phyloP scores from a whole-genome alignment of 2,888 invertebrate genomes.

The Scaptodrosophila latifasciaeformis region DNA sequence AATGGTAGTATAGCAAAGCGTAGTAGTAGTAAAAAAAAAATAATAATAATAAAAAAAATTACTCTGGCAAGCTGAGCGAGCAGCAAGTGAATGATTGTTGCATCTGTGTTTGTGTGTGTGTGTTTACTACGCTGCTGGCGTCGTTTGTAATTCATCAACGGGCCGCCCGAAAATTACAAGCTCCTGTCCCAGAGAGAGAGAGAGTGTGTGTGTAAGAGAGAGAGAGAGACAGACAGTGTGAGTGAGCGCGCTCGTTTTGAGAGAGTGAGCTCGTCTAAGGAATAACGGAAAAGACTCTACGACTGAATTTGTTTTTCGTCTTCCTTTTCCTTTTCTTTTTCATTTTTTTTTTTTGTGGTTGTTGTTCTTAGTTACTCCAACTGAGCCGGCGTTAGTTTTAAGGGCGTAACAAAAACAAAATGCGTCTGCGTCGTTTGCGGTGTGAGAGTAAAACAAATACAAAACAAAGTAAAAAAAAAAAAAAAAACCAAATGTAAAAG shows the following conservation, averaged over 20 bases:
- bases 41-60: too few relatives aligned
- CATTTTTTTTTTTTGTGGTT: too few relatives aligned
- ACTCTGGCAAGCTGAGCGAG: not conserved
- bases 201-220: constrained; percentile 6
- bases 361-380: not conserved
- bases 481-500: constrained; percentile 13
- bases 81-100: not conserved
- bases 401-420: constrained; percentile 38
- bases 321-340: not conserved
- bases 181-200: not conserved
- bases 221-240: constrained; percentile 4
- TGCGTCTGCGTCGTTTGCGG: constrained; percentile 56
- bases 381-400: too few relatives aligned
- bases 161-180: not conserved
- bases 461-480: constrained; percentile 40
- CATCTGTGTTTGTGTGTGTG: not conserved
- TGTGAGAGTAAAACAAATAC: constrained; percentile 28
- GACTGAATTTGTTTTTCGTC: constrained; percentile 6
- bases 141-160: constrained; percentile 1
- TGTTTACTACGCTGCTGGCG: constrained; percentile 1
- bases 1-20: too few relatives aligned
- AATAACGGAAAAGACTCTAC: too few relatives aligned
- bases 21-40: constrained; percentile 39
- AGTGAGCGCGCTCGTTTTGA: not conserved
- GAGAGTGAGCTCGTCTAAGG: constrained; percentile 16